Percentiles rank a stretch among this genome's conserved stretches.
Evolutionary conservation across 2,888 invertebrate genomes (phyloP).

Genomic region (Mantis religiosa): DNA sequence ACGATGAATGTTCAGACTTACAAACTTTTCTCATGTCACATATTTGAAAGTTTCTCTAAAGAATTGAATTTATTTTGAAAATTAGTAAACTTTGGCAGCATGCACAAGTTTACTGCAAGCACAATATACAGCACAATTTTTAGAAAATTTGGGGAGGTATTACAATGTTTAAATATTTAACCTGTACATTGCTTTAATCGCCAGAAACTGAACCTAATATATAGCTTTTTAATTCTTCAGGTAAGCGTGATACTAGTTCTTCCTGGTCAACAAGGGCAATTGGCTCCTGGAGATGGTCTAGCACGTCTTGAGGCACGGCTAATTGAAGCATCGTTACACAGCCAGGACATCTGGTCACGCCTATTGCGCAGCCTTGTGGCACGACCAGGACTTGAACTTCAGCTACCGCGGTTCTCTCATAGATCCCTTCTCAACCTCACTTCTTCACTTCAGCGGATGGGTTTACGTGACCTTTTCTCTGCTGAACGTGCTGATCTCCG

Average conservation of each 20-base stretch:
- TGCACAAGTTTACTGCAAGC: no score
- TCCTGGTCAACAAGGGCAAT: conserved; percentile 80
- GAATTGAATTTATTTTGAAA: no score
- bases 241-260: conserved; percentile 77
- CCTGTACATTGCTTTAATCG: no score
- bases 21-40: no score
- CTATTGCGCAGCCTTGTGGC: conserved; percentile 69
- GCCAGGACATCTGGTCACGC: conserved; percentile 68
- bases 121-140: no score
- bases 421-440: conserved; percentile 79
- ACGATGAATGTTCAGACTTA: no score
- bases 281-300: conserved; percentile 74
- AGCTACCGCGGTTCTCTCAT: conserved; percentile 75
- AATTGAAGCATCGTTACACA: conserved; percentile 60
- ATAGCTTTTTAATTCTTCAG: background rate
- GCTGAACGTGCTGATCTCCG: conserved; percentile 73
- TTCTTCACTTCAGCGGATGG: conserved; percentile 72
- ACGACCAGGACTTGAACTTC: conserved; percentile 72
- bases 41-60: no score
- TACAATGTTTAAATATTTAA: no score
- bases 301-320: conserved; percentile 68
- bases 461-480: conserved; percentile 73
- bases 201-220: no score
- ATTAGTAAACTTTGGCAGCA: no score
- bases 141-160: no score